phyloP scores from a whole-genome alignment of 2,888 invertebrate species.

The Cistogaster globosa region DNA sequence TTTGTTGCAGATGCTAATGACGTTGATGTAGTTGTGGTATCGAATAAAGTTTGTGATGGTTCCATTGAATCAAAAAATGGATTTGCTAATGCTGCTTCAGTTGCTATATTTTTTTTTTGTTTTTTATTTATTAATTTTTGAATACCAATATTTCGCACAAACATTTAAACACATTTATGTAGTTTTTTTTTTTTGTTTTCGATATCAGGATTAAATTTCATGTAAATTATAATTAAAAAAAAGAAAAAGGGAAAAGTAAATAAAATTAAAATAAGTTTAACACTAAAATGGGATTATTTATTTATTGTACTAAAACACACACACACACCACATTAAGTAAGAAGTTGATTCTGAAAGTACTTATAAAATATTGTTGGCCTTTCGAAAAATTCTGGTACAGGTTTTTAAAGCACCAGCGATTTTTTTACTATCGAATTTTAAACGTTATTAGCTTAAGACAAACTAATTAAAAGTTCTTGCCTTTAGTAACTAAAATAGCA shows the following conservation, averaged over 20 bases:
- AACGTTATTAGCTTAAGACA: no score
- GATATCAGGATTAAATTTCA: constrained; percentile 36
- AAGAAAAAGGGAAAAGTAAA: constrained; percentile 16
- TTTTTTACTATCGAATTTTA: no score
- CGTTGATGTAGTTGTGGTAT: constrained; percentile 69
- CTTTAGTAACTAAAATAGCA: no score
- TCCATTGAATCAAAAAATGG: constrained; percentile 81
- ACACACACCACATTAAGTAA: constrained; percentile 15
- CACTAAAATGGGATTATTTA: constrained; percentile 8
- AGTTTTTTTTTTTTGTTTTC: constrained; percentile 17
- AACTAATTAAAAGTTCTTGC: no score
- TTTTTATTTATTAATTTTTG: not conserved
- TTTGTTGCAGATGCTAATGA: constrained; percentile 72
- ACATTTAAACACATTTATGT: constrained; percentile 54
- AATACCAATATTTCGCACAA: constrained; percentile 49
- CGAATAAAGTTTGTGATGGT: constrained; percentile 62
- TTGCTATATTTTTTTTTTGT: constrained; percentile 63
- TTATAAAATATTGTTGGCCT: no score
- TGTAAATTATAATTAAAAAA: constrained; percentile 22
- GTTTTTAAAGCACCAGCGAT: no score
- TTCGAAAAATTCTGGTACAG: no score
- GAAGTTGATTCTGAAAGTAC: not conserved
- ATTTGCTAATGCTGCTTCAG: constrained; percentile 80
- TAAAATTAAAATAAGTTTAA: constrained; percentile 35
- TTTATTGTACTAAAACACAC: not conserved